phyloP scores from a whole-genome alignment of 1,140 invertebrate species.

The Achroia grisella region DNA sequence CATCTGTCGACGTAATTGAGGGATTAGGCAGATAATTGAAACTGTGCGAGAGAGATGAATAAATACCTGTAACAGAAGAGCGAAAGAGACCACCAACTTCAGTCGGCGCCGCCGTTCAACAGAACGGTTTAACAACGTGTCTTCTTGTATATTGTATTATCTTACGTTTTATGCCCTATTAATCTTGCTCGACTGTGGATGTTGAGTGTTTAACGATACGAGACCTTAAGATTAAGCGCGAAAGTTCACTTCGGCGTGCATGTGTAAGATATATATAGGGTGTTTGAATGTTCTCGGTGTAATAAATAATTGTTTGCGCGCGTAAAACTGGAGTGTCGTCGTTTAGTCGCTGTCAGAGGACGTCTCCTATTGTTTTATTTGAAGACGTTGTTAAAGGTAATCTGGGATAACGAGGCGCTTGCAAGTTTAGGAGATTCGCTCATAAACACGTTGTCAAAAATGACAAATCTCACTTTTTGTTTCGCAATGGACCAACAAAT shows the following conservation, averaged over 20 bases:
- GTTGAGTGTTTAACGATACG: slow-evolving; percentile 18
- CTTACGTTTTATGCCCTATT: slow-evolving; percentile 71
- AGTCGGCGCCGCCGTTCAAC: slow-evolving; percentile 40
- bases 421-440: slow-evolving; percentile 20
- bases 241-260: slow-evolving; percentile 22
- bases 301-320: slow-evolving; percentile 69
- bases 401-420: slow-evolving; percentile 43
- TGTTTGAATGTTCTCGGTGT: slow-evolving; percentile 50
- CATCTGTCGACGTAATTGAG: slow-evolving; percentile 72
- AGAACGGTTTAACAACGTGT: slow-evolving; percentile 69
- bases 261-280: slow-evolving; percentile 16
- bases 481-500: too few species aligned
- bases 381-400: slow-evolving; percentile 37
- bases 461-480: slow-evolving; percentile 10
- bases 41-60: slow-evolving; percentile 43
- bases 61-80: slow-evolving; percentile 9
- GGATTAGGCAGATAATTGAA: slow-evolving; percentile 73
- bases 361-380: slow-evolving; percentile 43
- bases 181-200: slow-evolving; percentile 55
- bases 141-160: slow-evolving; percentile 72
- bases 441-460: slow-evolving; percentile 34
- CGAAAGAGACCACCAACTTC: slow-evolving; percentile 30
- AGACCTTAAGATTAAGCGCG: slow-evolving; percentile 17
- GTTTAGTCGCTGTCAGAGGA: slow-evolving; percentile 29
- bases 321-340: slow-evolving; percentile 59